Percentiles rank a stretch among this genome's conserved stretches.
These are phyloP conservation scores for Kryptolebias ocellatus DNA, from an alignment of 2,797 vertebrate species.

Conservation along the genomic window DNA sequence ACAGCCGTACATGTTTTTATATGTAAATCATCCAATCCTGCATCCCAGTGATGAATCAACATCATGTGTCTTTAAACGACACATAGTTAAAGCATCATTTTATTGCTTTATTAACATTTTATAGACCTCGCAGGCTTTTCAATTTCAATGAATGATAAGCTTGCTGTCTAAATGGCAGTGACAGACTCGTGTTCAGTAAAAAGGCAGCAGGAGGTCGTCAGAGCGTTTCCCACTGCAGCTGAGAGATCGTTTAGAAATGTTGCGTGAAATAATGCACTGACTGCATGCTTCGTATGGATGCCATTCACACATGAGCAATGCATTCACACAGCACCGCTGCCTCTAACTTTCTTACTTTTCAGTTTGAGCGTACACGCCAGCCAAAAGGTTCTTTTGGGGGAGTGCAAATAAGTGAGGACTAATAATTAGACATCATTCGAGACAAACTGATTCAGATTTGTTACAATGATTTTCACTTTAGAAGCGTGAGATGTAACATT, in stretches of 20 bases:
- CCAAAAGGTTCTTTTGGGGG: not conserved
- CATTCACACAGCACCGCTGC: conserved; percentile 15
- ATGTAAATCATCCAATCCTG: not conserved
- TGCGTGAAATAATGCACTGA: conserved; percentile 44
- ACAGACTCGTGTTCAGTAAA: conserved; percentile 31
- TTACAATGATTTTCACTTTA: not conserved
- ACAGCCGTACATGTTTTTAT: not conserved
- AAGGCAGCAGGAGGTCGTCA: conserved; percentile 7
- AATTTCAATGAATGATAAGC: conserved; percentile 40
- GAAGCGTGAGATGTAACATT: not conserved
- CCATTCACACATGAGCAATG: conserved; percentile 45
- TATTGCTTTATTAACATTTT: not conserved
- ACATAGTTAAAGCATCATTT: not conserved
- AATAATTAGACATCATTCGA: not conserved
- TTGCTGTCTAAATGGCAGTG: conserved; percentile 19
- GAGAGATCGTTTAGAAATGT: conserved; percentile 39
- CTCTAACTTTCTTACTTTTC: conserved; percentile 11
- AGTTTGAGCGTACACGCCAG: not conserved
- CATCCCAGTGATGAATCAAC: conserved; percentile 3
- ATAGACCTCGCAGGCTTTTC: conserved; percentile 19
- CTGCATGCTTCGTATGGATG: conserved; percentile 45
- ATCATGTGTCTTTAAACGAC: not conserved
- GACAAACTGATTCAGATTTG: not conserved
- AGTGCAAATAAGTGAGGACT: not conserved
- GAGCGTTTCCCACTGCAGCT: conserved; percentile 20